These are phyloP conservation scores for Brachionus rubens DNA, from an alignment of 1,140 invertebrate species.

Conservation along the genomic window DNA sequence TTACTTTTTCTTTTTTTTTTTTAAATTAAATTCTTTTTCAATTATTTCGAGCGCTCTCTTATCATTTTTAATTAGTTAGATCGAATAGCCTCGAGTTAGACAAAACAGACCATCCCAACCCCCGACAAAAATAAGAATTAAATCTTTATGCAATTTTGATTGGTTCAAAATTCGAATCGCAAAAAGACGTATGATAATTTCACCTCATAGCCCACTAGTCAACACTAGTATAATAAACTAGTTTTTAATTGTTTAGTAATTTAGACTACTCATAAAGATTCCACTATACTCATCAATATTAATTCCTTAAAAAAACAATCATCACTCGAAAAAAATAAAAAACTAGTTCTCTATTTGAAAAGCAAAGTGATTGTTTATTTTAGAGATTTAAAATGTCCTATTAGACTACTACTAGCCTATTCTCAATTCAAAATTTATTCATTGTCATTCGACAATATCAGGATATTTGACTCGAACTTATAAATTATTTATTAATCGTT, in stretches of 20 bases:
- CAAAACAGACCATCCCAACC: background rate
- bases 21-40: background rate
- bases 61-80: constrained; percentile 16
- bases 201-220: background rate
- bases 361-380: constrained; percentile 41
- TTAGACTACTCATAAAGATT: constrained; percentile 35
- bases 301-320: constrained; percentile 33
- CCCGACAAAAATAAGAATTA: too few species aligned
- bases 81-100: constrained; percentile 26
- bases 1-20: background rate
- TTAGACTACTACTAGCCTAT: background rate
- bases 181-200: too few species aligned
- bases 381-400: background rate
- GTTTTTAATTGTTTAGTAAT: constrained; percentile 40
- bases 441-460: constrained; percentile 26
- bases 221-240: constrained; percentile 28
- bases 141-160: too few species aligned
- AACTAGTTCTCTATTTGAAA: background rate
- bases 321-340: background rate
- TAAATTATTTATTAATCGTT: constrained; percentile 42
- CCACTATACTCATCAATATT: constrained; percentile 3
- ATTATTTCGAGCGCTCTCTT: constrained; percentile 24
- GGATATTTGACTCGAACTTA: constrained; percentile 41
- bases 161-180: too few species aligned
- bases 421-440: constrained; percentile 11